These are phyloP conservation scores for Bombus difficillimus DNA, from an alignment of 1,140 invertebrate genomes.

Conservation along the genomic window DNA sequence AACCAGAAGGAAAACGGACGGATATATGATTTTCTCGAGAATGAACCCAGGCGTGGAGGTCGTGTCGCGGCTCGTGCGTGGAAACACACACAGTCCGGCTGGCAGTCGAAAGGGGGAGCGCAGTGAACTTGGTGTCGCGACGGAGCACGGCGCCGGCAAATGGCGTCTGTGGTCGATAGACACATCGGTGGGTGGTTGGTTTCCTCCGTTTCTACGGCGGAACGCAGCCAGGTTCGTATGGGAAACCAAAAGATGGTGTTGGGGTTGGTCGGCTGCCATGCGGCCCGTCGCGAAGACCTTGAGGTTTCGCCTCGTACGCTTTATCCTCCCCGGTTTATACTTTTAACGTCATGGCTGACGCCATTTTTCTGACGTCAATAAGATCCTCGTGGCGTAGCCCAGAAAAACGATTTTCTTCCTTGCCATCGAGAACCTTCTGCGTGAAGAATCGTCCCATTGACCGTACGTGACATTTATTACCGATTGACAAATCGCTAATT, in stretches of 20 bases:
- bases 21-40: background rate
- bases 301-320: slow-evolving; percentile 2
- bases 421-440: background rate
- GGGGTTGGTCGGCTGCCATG: slow-evolving; percentile 14
- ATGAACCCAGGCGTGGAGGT: slow-evolving; percentile 19
- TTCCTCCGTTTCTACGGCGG: slow-evolving; percentile 38
- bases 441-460: background rate
- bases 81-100: slow-evolving; percentile 44
- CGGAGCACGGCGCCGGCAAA: slow-evolving; percentile 69
- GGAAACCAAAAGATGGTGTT: slow-evolving; percentile 62
- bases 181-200: slow-evolving; percentile 36
- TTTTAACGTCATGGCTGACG: slow-evolving; percentile 13
- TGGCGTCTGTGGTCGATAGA: slow-evolving; percentile 71
- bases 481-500: background rate
- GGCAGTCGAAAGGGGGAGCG: slow-evolving; percentile 59
- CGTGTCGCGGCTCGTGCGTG: slow-evolving; percentile 34
- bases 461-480: background rate
- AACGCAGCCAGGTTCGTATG: slow-evolving; percentile 26
- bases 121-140: slow-evolving; percentile 74
- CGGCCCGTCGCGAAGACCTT: slow-evolving; percentile 38
- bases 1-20: too few relatives aligned
- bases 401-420: slow-evolving; percentile 50
- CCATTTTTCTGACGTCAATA: slow-evolving; percentile 57
- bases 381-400: slow-evolving; percentile 8
- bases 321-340: too few relatives aligned